Evolutionary conservation across 2,888 invertebrate species (phyloP).

Genomic region (Strigamia maritima): DNA sequence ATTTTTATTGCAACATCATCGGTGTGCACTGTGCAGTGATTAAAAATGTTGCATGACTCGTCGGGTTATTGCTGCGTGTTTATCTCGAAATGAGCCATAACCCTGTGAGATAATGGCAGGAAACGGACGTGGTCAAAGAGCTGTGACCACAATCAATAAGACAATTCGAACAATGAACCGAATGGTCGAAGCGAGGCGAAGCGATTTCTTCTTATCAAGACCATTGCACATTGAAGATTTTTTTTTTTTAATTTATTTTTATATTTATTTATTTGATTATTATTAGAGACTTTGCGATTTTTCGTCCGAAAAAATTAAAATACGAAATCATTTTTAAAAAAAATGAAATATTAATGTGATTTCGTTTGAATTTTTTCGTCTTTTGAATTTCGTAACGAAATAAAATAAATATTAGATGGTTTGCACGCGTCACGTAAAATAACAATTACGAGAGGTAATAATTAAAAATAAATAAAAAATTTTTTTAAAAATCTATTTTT

Average conservation of each 20-base stretch:
- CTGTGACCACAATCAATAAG: constrained; percentile 4
- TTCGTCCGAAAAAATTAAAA: no score
- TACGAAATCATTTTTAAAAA: no score
- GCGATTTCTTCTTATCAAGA: neutral
- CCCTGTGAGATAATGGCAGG: constrained; percentile 7
- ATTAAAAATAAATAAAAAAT: no score
- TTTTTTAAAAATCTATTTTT: no score
- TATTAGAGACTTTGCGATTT: no score
- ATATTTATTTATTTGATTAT: neutral
- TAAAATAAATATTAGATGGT: no score
- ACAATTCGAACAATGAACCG: constrained; percentile 1
- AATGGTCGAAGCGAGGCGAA: neutral
- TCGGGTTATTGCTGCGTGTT: neutral
- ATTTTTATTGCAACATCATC: neutral
- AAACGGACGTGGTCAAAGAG: constrained; percentile 15
- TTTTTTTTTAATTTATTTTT: neutral
- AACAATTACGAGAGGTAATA: no score
- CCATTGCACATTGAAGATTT: neutral
- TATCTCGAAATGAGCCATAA: constrained; percentile 10
- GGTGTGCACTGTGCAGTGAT: neutral
- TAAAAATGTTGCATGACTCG: constrained; percentile 15
- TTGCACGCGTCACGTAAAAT: no score
- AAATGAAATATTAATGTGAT: no score
- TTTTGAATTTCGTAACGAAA: no score
- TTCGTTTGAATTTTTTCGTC: no score